Base-by-base conservation (phyloP, 2,797 vertebrate genomes). In the Sarcoramphus papa region DNA sequence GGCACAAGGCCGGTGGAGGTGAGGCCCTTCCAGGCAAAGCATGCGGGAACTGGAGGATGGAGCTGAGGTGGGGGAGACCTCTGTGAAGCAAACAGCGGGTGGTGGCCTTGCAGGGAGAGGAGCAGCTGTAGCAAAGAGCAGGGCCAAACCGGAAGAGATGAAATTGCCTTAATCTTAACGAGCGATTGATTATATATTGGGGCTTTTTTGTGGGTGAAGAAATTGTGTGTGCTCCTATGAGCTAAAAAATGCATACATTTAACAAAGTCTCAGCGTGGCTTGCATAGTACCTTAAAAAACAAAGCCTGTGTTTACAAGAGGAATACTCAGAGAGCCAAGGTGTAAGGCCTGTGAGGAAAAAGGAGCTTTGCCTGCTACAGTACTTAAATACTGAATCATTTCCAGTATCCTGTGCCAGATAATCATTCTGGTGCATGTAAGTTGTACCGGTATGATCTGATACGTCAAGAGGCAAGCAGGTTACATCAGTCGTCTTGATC, bases 311-410 rank as follows among this genome's bases (percentile, higher is more conserved):
- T 85, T 65, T 37, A 59, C 41, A 62, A 83, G 40, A 67, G 27
- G 62, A 79, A 21, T 27, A 25, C 16, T 59, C 14, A 23, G 18
- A 75, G 37, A 91, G 43, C 48, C 45, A 59, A 64, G 16, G 84
- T 60, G 11, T 65, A 53, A 57, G 68, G 25, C 54, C 78, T 56
- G 37, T 59, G 63, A 93, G 73, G 33, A 84, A 85, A 75, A 83
- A 84, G 51, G 68, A 94, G 23, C 47, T 83, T 68, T 89, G 78
- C 84, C 77, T 94, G 93, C 51, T 83, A 51, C 57, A 90, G n/a
- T 83, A 74, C 79, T 93, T 92, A 93, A 94, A 80, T 72, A 81
- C 80, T 95, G 83, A 96, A 95, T 81, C 67, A 79, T 48, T 95
- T 93, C 94, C 93, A 94, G 73, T 73, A 56, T 69, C 37, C 22